Percentiles rank a stretch among this genome's conserved stretches.
phyloP scores from a whole-genome alignment of 1,140 invertebrate species.

The Drosophila triauraria region DNA sequence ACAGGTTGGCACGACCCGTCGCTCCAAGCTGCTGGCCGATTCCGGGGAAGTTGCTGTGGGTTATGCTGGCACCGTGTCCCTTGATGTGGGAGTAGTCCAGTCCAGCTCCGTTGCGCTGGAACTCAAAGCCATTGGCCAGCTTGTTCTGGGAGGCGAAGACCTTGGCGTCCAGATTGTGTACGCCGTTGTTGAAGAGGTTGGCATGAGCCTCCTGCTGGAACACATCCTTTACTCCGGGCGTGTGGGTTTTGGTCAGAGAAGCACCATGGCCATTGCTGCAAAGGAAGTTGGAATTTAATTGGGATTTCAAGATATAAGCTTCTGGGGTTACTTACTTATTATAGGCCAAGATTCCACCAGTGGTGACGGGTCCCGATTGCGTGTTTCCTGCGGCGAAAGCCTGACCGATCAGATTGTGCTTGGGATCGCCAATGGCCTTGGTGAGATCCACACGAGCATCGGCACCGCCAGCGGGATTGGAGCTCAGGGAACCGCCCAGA shows the following conservation, averaged over 20 bases:
- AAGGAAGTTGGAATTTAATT: background rate
- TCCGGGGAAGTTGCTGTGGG: constrained; percentile 77
- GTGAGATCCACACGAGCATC: constrained; percentile 61
- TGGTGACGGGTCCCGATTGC: constrained; percentile 58
- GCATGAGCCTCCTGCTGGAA: constrained; percentile 70
- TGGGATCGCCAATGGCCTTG: constrained; percentile 67
- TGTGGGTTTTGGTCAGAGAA: constrained; percentile 68
- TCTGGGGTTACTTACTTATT: constrained; percentile 66
- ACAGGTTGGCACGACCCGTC: constrained; percentile 66
- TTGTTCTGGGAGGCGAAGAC: constrained; percentile 73
- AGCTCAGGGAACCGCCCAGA: constrained; percentile 64
- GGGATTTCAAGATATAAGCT: background rate
- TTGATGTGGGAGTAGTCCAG: constrained; percentile 72
- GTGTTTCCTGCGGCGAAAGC: constrained; percentile 78
- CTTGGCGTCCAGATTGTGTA: constrained; percentile 57
- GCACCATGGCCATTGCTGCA: constrained; percentile 68
- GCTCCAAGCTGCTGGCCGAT: constrained; percentile 70
- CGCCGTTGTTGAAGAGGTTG: constrained; percentile 74
- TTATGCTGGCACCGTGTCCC: constrained; percentile 74
- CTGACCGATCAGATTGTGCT: constrained; percentile 72
- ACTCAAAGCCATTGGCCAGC: constrained; percentile 70
- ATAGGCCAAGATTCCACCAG: constrained; percentile 71
- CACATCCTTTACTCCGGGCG: constrained; percentile 67
- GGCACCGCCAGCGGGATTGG: constrained; percentile 69
- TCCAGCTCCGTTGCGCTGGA: constrained; percentile 73